Evolutionary conservation across 2,797 vertebrate genomes (phyloP), one percentile per base, ranked within the genome.

Genomic region (Choloepus didactylus): DNA sequence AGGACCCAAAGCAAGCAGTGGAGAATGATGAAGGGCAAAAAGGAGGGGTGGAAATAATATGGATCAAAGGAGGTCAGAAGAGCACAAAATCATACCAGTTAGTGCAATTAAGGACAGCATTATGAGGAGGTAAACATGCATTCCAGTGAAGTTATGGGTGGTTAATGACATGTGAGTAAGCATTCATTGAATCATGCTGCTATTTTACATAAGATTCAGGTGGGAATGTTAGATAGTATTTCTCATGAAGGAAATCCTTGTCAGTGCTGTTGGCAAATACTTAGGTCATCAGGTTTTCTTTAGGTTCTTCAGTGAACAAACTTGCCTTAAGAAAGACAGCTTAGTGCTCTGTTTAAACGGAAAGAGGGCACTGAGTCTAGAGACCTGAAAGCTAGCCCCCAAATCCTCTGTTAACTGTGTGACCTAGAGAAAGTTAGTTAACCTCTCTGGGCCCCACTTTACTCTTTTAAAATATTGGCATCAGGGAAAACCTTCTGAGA

Each of bases 101-200:
- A 46, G n/a, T 31, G 11, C 41, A 81, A 89, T 94, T 80, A 93
- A 70, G 51, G 49, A 92, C 83, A 62, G 29, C 25, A 75, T 75
- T 79, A 54, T 19, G 23, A 94, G 41, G 62, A 84, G 51, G 31
- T 59, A 77, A 81, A 92, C 93, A 73, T 93, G 60, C 62, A 94
- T 54, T 35, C 7, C 60, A 66, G 70, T 73, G 72, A 91, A 89
- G 16, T 80, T 73, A 44, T 27, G 62, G 12, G 60, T 83, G 41
- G 87, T 72, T 82, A 92, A 84, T 83, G 81, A 70, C 72, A 76
- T 62, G 25, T 89, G 23, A 7, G 6, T 67, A 86, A 93, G 56
- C 54, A 95, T 88, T 95, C 91, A 87, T 41, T 95, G 75, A 93
- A 90, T 93, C 66, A 49, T 60, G 60, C 77, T 89, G 62, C 66